phyloP scores from a whole-genome alignment of 2,888 invertebrate species.

The Thumatha senex region DNA sequence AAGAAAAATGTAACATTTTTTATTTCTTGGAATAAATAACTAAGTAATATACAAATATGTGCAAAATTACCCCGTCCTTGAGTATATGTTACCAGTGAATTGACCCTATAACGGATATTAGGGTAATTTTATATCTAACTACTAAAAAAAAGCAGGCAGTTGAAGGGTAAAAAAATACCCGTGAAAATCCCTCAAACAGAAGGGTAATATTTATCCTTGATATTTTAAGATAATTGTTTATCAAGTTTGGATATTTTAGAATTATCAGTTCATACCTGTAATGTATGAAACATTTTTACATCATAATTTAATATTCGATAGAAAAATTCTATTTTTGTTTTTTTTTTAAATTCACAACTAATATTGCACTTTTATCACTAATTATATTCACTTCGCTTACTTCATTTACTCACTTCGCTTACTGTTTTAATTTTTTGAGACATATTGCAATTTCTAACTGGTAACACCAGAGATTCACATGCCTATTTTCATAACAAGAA shows the following conservation, averaged over 20 bases:
- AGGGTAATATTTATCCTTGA: too few species aligned
- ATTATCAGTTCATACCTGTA: too few species aligned
- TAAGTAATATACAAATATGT: conserved; percentile 36
- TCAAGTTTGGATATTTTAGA: too few species aligned
- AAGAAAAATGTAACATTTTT: conserved; percentile 20
- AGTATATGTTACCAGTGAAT: conserved; percentile 1
- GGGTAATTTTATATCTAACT: too few species aligned
- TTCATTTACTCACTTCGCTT: conserved; percentile 13
- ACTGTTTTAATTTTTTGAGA: not conserved
- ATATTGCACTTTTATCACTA: conserved; percentile 51
- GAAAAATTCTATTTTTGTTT: not conserved
- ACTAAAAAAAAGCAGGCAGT: too few species aligned
- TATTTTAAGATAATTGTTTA: too few species aligned
- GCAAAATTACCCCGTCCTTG: conserved; percentile 23
- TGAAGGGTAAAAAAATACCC: too few species aligned
- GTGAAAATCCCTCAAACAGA: too few species aligned
- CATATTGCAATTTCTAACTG: not conserved
- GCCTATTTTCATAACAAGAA: too few species aligned
- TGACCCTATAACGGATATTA: too few species aligned
- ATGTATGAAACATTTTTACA: too few species aligned
- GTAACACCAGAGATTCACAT: too few species aligned
- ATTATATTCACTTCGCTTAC: conserved; percentile 21
- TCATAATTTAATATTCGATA: not conserved
- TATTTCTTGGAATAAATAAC: conserved; percentile 35
- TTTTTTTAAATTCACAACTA: conserved; percentile 29